phyloP scores from a whole-genome alignment of 2,113 vertebrate species.

The Tapirus terrestris region DNA sequence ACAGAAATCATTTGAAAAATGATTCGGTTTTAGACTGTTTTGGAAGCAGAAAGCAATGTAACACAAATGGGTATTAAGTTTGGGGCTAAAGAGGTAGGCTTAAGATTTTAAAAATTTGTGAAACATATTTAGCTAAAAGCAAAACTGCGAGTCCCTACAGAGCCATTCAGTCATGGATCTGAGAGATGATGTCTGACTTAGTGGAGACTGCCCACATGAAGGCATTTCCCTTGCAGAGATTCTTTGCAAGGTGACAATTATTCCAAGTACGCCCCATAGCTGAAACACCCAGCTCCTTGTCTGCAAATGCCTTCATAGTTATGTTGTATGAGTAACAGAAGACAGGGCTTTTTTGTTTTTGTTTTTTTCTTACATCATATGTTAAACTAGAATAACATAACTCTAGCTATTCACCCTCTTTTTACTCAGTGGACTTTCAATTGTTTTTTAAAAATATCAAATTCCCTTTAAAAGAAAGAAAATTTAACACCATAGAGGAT shows the following conservation, averaged over 20 bases:
- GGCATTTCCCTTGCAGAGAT: background rate
- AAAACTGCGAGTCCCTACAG: background rate
- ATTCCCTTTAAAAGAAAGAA: background rate
- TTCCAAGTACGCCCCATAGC: background rate
- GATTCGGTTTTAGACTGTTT: background rate
- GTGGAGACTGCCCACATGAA: background rate
- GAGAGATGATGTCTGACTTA: background rate
- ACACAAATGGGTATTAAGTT: background rate
- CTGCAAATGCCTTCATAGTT: too few relatives aligned
- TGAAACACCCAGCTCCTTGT: background rate
- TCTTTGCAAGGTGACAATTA: background rate
- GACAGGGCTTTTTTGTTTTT: background rate
- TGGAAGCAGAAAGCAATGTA: background rate
- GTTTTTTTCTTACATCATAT: background rate
- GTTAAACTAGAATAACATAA: background rate
- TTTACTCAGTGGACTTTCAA: background rate
- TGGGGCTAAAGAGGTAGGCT: background rate
- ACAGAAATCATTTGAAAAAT: background rate
- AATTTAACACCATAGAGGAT: background rate
- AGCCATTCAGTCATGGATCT: background rate
- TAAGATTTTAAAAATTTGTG: background rate
- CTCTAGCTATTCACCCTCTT: background rate
- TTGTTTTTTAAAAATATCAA: background rate
- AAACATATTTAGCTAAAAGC: background rate
- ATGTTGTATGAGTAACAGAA: background rate